Evolutionary conservation across 2,797 vertebrate genomes (phyloP).

Genomic region (Glyptemys insculpta): DNA sequence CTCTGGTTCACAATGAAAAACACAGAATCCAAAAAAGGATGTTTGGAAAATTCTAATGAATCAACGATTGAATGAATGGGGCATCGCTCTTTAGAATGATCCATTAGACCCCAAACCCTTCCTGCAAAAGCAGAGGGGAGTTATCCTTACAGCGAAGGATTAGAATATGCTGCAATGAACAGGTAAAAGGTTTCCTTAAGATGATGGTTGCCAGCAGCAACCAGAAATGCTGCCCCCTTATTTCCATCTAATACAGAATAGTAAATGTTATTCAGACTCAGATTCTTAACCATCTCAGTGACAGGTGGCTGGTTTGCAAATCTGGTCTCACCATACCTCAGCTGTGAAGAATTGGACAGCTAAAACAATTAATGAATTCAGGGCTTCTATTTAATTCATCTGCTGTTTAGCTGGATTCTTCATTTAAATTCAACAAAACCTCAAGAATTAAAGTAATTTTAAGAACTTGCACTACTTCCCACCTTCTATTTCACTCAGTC

Average conservation of each 20-base stretch:
- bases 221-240: background rate
- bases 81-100: constrained; percentile 1
- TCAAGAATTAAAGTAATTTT: background rate
- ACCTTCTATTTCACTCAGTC: background rate
- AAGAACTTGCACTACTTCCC: constrained; percentile 15
- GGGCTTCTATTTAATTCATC: background rate
- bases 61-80: background rate
- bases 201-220: constrained; percentile 33
- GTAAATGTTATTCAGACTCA: constrained; percentile 2
- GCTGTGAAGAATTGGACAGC: background rate
- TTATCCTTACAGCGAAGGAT: constrained; percentile 18
- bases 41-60: background rate
- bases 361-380: constrained; percentile 2
- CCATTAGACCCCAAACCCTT: constrained; percentile 18
- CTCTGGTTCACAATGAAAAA: background rate
- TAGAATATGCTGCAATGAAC: constrained; percentile 4
- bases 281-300: background rate
- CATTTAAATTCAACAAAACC: background rate
- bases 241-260: background rate
- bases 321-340: background rate
- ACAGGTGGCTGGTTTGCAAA: constrained; percentile 17
- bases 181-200: background rate
- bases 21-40: background rate
- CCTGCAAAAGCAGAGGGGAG: constrained; percentile 24
- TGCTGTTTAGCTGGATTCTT: background rate